phyloP scores from a whole-genome alignment of 2,888 invertebrate genomes.

The Nematopogon swammerdamellus region DNA sequence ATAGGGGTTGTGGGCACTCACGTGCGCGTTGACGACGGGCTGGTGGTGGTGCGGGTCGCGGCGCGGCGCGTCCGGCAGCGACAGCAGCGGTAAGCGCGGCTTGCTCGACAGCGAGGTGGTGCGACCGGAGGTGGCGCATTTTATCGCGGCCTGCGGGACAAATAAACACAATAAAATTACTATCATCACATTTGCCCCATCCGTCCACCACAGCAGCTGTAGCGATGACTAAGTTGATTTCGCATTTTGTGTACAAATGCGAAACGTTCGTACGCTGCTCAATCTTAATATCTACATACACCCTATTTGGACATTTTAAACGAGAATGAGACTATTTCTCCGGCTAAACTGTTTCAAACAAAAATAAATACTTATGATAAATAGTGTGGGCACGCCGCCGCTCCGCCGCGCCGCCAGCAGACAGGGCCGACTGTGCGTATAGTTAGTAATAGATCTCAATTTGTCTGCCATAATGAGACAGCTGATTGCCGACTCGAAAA shows the following conservation, averaged over 20 bases:
- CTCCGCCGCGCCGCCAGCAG: no score
- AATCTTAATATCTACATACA: no score
- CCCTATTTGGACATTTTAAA: no score
- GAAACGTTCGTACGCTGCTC: no score
- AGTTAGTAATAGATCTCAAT: not conserved
- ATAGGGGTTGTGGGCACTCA: conserved; percentile 29
- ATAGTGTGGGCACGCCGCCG: no score
- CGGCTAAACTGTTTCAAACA: no score
- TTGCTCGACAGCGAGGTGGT: conserved; percentile 48
- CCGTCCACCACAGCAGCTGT: no score
- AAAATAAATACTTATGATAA: no score
- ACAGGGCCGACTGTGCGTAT: no score
- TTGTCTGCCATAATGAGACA: not conserved
- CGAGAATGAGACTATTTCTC: no score
- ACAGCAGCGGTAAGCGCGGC: conserved; percentile 41
- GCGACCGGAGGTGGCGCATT: conserved; percentile 50
- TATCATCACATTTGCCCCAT: not conserved
- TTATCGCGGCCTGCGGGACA: conserved; percentile 40
- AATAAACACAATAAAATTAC: not conserved
- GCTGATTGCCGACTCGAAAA: not conserved
- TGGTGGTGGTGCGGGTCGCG: conserved; percentile 45
- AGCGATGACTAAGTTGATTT: no score
- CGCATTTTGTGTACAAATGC: no score
- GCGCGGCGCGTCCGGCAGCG: conserved; percentile 38
- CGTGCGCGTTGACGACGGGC: conserved; percentile 41